Base-by-base conservation (phyloP, 2,888 invertebrate species). In the Apotomis capreana region DNA sequence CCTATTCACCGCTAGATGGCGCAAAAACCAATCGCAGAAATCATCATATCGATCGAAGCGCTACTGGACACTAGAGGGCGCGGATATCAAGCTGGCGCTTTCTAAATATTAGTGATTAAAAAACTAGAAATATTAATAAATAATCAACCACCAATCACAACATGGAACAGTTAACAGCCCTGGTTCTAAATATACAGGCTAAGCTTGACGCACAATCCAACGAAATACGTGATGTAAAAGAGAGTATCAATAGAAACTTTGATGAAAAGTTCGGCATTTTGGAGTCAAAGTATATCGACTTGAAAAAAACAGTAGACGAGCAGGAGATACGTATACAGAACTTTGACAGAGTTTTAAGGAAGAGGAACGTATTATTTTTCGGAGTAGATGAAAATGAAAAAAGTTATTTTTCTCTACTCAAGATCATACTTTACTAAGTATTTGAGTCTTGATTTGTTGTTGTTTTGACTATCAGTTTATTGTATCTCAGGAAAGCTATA, bases 291-390 rank as follows among this genome's bases (percentile, higher is more conserved):
- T 57, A 57, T 26, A 36, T 26, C 0, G 10, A 36, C 4, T 57
- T 57, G 36, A 5, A 58, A 58, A 58, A 58, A 40, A 58, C 58
- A n/a, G 40, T 58, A 40, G 40, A 58, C 4, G 58, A 58, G n/a
- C 58, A 58, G 36, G 58, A 40, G 10, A 12, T n/a, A 10, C 58
- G 58, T 6, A 12, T 58, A 58, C 37, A 58, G 3, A 4, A 58
- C 37, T n/a, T 58, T 9, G 58, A 58, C 4, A 58, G 58, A 58
- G 37, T n/a, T 3, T n/a, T 58, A 40, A 58, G 58, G n/a, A 58
- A 58, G 58, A 58, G 40, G 6, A 58, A 58, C 3, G n/a, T 58
- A 58, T 4, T 58, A 58, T 58, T 58, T 58, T 58, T 58, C n/a
- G 58, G 58, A 37, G 36, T 58, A 1, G 37, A 58, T 10, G 58